phyloP scores from a whole-genome alignment of 2,797 vertebrate species.

The Melanotaenia trifasciata region DNA sequence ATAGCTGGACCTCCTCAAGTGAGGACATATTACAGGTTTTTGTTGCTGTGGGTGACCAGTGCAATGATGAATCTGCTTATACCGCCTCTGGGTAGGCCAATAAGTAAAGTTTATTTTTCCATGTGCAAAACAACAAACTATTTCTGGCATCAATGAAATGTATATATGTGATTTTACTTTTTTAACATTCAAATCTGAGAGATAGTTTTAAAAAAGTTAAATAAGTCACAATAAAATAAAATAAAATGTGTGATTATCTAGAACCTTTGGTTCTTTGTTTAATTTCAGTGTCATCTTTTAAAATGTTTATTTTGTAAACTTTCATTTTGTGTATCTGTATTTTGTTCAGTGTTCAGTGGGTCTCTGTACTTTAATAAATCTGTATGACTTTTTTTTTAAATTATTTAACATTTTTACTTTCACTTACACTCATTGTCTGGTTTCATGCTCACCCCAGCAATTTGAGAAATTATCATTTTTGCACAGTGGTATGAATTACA shows the following conservation, averaged over 20 bases:
- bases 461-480: constrained; percentile 48
- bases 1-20: constrained; percentile 60
- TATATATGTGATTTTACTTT: too few species aligned
- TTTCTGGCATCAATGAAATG: neutral
- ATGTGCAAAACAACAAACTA: neutral
- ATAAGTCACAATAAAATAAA: too few species aligned
- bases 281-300: too few species aligned
- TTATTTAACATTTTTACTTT: neutral
- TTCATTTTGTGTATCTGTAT: too few species aligned
- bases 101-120: neutral
- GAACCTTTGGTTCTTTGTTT: neutral
- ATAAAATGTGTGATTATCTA: neutral
- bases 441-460: constrained; percentile 25
- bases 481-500: constrained; percentile 54
- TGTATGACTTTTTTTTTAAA: neutral
- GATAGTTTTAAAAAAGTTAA: too few species aligned
- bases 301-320: too few species aligned
- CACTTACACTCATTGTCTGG: neutral
- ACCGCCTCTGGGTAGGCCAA: constrained; percentile 15
- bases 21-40: constrained; percentile 44
- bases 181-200: too few species aligned
- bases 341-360: too few species aligned
- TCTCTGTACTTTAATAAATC: neutral
- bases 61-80: constrained; percentile 38
- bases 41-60: constrained; percentile 40